Base-by-base conservation (phyloP, 2,113 vertebrate genomes). In the Lampris incognitus region DNA sequence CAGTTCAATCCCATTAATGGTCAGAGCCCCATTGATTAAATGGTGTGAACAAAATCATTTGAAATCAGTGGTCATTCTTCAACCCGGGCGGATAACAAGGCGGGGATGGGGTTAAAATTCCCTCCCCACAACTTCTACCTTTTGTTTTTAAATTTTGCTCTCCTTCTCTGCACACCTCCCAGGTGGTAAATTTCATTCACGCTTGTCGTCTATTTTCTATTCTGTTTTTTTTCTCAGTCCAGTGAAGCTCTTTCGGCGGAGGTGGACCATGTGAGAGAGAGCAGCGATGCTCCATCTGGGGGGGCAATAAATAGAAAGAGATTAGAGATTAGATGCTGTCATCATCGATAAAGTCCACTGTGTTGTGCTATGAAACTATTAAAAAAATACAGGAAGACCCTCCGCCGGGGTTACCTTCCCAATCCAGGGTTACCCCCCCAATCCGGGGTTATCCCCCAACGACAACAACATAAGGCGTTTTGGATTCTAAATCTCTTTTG, bases 1-100 rank as follows among this genome's bases (percentile, higher is more conserved):
- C 39, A 67, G 75, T 86, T 78, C 85, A 86, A 39, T 40, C 72
- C 67, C 68, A 83, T 90, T 69, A 74, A 64, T 66, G 82, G 41
- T 79, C 75, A 55, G 58, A 51, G 48, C 51, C 36, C 61, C 65
- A 76, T 79, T 8, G 66, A 77, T 70, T 51, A 61, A 69, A 78
- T 13, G 13, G 64, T 66, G 72, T 46, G 51, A 77, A 62, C 40
- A 71, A 72, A 89, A 86, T 85, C 58, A 76, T 82, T 86, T 79
- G 0, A n/a, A 75, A 82, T 70, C 69, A 70, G 60, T 61, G 69
- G 62, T 1, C 10, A 72, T 72, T 69, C 79, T 73, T 82, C 56
- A 60, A 24, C 50, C 11, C 10, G 41, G 65, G 71, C 59, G 41
- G 58, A 82, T 84, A 84, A 85, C 71, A 51, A 74, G 73, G 64